Percentiles rank a stretch among this genome's conserved stretches.
Evolutionary conservation across 2,113 vertebrate genomes (phyloP).

Genomic region (Rattus rattus): DNA sequence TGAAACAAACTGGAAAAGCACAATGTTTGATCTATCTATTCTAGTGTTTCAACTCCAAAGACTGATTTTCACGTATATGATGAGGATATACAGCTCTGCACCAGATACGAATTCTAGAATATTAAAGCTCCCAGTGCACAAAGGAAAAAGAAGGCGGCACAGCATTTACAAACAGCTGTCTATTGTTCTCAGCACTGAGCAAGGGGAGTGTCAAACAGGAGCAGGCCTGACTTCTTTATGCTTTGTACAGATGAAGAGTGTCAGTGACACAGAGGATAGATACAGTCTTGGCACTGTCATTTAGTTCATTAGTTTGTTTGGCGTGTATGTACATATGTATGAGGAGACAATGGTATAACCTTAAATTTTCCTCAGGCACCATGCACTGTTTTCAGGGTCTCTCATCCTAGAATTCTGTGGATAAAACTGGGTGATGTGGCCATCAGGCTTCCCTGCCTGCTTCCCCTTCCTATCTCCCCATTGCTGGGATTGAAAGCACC

Average conservation of each 20-base stretch:
- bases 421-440: background rate
- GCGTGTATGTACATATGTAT: background rate
- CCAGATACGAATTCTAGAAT: background rate
- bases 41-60: too few species aligned
- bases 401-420: background rate
- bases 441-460: background rate
- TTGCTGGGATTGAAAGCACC: background rate
- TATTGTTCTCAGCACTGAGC: background rate
- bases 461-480: background rate
- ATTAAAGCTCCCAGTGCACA: background rate
- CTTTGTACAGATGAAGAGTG: background rate
- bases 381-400: background rate
- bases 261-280: background rate
- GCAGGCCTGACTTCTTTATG: background rate
- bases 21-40: background rate
- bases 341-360: background rate
- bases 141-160: background rate
- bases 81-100: background rate
- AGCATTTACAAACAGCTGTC: background rate
- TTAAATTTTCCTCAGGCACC: background rate
- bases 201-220: background rate
- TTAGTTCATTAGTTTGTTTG: background rate
- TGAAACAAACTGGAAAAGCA: background rate
- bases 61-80: background rate
- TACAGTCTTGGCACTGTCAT: background rate